Evolutionary conservation across 2,797 vertebrate species (phyloP), one percentile per base, ranked within the genome.

Genomic region (Falco columbarius): DNA sequence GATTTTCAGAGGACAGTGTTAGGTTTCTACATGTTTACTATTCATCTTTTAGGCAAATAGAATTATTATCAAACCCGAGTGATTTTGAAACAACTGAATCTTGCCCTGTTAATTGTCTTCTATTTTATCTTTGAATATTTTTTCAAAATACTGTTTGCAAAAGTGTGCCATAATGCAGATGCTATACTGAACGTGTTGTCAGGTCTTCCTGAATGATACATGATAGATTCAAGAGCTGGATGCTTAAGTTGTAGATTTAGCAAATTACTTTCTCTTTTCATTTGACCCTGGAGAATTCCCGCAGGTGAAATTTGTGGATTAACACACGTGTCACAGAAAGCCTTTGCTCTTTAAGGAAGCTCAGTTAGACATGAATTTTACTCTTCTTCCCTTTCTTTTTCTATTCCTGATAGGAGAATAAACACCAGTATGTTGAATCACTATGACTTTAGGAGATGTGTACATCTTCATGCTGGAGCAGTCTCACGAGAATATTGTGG

Each of bases 261-360:
- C 12, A 84, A 89, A 91, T 90, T 87, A 14, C 7, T 46, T 91
- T 93, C 38, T 90, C 24, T 84, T 95, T 91, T 81, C 47, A 49
- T 81, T 84, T 95, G 76, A 80, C 38, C 62, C 66, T n/a, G 6
- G 36, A 73, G 38, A 94, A 89, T 59, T 91, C 73, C 70, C 42
- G 62, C 22, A 23, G 66, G 66, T 91, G 14, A 86, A 77, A 72
- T 81, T 38, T 70, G 8, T 90, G 55, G 38, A 70, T 86, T 91
- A 79, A 88, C 70, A 26, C 47, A 42, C 7, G 12, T 71, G 54
- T 49, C 30, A 54, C 15, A 66, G 38, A 61, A 94, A 95, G 18
- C 23, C 42, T 42, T 80, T 9, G 1, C 29, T 90, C 55, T 86
- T 44, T 72, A 59, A 74, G 30, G 34, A 86, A 79, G 73, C 30